Evolutionary conservation across 2,113 vertebrate genomes (phyloP).

Genomic region (Hylia prasina): DNA sequence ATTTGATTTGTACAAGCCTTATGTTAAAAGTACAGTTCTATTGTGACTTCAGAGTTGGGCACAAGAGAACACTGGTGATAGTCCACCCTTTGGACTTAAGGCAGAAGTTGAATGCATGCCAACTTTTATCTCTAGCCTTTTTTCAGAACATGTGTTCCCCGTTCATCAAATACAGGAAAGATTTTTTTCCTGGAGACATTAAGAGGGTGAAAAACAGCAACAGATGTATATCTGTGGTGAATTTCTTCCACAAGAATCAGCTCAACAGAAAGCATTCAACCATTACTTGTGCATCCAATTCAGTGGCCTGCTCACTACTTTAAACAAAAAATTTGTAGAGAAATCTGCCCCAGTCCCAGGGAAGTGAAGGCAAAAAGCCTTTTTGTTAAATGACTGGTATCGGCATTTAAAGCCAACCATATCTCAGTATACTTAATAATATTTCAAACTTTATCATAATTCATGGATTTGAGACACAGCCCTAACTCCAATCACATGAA

Average conservation of each 20-base stretch:
- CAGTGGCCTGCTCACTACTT: neutral
- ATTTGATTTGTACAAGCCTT: neutral
- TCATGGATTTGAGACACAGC: neutral
- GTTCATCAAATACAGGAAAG: neutral
- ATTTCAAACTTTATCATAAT: neutral
- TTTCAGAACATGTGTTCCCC: neutral
- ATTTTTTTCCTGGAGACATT: neutral
- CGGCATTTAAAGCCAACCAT: neutral
- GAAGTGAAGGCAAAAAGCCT: neutral
- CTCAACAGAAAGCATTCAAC: neutral
- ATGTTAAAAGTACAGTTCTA: neutral
- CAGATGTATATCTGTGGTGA: neutral
- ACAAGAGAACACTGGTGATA: neutral
- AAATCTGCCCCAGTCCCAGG: neutral
- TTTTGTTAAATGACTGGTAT: neutral
- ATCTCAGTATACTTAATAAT: neutral
- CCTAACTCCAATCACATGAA: neutral
- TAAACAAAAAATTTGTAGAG: neutral
- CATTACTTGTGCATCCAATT: neutral
- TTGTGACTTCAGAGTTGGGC: neutral
- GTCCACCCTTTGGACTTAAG: neutral
- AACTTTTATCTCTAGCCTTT: neutral
- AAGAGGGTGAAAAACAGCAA: neutral
- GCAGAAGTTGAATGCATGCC: neutral
- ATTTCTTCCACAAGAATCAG: neutral